phyloP scores from a whole-genome alignment of 92 coral and sea anemone species.

The Parazoanthus swiftii region DNA sequence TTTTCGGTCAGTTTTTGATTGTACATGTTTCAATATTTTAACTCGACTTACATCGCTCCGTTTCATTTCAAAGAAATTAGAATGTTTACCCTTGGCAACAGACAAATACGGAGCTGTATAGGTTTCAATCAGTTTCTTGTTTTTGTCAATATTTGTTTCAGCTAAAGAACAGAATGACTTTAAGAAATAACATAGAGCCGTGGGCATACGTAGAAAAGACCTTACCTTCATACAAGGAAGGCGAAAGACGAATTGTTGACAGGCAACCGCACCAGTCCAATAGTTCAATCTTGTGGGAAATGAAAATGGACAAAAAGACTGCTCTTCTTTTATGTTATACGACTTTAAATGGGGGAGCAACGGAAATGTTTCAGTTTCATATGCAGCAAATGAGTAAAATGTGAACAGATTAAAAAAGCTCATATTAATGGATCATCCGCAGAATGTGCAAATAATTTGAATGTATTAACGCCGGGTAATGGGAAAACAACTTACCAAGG shows the following conservation, averaged over 20 bases:
- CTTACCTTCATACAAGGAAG: neutral
- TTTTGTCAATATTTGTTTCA: neutral
- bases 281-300: neutral
- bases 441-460: constrained; percentile 14
- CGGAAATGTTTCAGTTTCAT: neutral
- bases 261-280: neutral
- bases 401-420: neutral
- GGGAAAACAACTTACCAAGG: neutral
- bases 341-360: neutral
- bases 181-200: neutral
- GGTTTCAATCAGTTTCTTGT: neutral
- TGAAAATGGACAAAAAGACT: neutral
- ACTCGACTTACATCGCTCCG: neutral
- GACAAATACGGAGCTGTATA: neutral
- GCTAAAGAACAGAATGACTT: neutral
- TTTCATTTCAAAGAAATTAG: too few species aligned
- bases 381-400: neutral
- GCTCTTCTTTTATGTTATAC: neutral
- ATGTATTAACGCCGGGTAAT: neutral
- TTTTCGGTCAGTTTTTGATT: neutral
- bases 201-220: neutral
- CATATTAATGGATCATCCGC: neutral
- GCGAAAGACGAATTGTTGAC: neutral
- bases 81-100: neutral
- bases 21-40: too few species aligned